Conservation (phyloP, 2,113 vertebrate genomes). For the Cichladusa arquata region DNA sequence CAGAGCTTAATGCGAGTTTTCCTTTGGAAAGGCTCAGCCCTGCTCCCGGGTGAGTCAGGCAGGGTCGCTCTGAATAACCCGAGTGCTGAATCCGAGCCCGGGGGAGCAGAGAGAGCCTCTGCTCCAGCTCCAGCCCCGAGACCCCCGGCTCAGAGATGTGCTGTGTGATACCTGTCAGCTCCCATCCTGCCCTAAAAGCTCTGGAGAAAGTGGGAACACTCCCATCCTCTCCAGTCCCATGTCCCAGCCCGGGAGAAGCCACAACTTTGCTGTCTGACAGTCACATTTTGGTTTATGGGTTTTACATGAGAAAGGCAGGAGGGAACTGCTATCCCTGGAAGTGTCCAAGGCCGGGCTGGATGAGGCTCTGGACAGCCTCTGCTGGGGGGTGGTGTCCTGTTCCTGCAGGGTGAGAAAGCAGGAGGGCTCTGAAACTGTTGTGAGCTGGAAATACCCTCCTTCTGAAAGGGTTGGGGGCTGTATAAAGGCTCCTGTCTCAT, state of each 20-base stretch:
- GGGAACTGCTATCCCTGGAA: not conserved
- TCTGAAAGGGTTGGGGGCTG: not conserved
- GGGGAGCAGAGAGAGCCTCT: not conserved
- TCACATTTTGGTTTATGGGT: not conserved
- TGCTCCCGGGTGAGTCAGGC: not conserved
- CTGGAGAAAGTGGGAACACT: not conserved
- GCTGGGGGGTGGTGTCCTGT: not conserved
- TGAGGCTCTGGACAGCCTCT: not conserved
- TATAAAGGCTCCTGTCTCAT: not conserved
- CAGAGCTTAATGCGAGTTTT: not conserved
- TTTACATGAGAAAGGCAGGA: not conserved
- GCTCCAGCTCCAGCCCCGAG: fast-evolving
- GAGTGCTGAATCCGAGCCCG: fast-evolving
- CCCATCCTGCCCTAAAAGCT: not conserved
- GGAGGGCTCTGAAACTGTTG: not conserved
- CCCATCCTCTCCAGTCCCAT: not conserved
- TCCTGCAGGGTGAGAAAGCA: not conserved
- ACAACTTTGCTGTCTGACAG: not conserved
- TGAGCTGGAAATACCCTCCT: not conserved
- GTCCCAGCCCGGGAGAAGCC: not conserved
- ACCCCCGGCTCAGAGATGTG: not conserved
- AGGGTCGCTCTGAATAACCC: not conserved
- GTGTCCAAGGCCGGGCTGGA: not conserved
- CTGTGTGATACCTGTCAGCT: fast-evolving
- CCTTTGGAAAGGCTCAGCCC: not conserved